Conservation (phyloP, 2,113 vertebrate species). For the Anoplopoma fimbria region DNA sequence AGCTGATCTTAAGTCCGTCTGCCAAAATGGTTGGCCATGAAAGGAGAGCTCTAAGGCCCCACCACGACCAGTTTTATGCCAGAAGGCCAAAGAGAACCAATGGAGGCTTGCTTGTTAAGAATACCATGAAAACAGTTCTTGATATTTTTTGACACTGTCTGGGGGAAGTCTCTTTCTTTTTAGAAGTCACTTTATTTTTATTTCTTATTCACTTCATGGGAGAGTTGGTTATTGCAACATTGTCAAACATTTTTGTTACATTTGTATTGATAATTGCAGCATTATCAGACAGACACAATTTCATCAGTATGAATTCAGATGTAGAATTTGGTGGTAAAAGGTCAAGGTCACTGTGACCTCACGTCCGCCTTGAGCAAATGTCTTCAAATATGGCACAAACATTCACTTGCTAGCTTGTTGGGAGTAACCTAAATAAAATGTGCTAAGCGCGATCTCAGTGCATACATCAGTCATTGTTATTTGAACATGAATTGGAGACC, state of each 20-base stretch:
- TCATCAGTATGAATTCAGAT: no score
- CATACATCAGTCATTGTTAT: neutral
- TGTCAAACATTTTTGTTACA: neutral
- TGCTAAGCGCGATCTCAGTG: neutral
- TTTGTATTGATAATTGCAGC: neutral
- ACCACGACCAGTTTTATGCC: slow-evolving; percentile 11
- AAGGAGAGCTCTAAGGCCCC: slow-evolving; percentile 13
- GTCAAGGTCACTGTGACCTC: neutral
- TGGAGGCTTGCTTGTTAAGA: neutral
- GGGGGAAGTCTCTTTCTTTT: neutral
- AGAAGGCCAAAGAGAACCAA: neutral
- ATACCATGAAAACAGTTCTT: no score
- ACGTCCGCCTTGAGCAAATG: neutral
- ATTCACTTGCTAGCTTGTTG: neutral
- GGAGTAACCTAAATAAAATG: neutral
- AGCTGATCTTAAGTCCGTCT: slow-evolving; percentile 44
- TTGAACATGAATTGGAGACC: neutral
- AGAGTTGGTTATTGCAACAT: neutral
- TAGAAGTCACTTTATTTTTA: no score
- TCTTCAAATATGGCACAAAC: neutral
- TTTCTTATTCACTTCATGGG: neutral
- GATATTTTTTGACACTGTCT: neutral
- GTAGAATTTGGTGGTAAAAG: neutral
- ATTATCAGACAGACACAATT: neutral
- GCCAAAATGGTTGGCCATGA: slow-evolving; percentile 31